Conservation (phyloP, 2,888 invertebrate species). For the Drosophila infuscata region DNA sequence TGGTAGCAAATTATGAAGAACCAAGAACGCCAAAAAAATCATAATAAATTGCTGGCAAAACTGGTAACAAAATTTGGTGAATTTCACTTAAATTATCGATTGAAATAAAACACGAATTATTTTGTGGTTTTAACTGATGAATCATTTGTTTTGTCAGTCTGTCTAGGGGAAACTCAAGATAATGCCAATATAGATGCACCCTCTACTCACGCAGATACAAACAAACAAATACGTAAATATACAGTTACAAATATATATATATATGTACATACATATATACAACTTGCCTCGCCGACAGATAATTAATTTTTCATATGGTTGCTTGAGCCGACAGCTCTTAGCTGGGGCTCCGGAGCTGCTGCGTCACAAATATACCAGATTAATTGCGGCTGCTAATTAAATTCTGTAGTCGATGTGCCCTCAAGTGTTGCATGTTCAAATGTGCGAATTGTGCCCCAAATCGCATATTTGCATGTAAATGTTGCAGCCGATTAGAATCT, state of each 20-base stretch:
- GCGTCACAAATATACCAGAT: conserved; percentile 22
- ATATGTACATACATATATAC: background rate
- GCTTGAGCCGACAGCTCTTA: background rate
- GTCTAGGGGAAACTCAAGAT: background rate
- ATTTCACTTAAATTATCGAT: background rate
- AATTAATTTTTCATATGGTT: conserved; percentile 53
- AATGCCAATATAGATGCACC: background rate
- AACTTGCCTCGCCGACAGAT: conserved; percentile 30
- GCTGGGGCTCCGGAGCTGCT: background rate
- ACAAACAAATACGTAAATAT: background rate
- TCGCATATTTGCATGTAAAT: conserved; percentile 6
- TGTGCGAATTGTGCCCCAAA: background rate
- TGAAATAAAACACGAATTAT: background rate
- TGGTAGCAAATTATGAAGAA: background rate
- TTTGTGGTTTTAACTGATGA: background rate
- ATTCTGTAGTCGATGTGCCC: conserved; percentile 21
- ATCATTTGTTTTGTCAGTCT: conserved; percentile 2
- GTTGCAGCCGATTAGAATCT: conserved; percentile 1
- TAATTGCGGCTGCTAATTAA: conserved; percentile 56
- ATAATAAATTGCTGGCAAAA: background rate
- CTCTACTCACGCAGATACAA: background rate
- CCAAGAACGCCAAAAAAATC: background rate
- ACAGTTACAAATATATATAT: background rate
- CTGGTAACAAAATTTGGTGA: too few species aligned
- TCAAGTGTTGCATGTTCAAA: conserved; percentile 4